Conservation (phyloP, 2,888 invertebrate species). For the Thymelicus sylvestris region DNA sequence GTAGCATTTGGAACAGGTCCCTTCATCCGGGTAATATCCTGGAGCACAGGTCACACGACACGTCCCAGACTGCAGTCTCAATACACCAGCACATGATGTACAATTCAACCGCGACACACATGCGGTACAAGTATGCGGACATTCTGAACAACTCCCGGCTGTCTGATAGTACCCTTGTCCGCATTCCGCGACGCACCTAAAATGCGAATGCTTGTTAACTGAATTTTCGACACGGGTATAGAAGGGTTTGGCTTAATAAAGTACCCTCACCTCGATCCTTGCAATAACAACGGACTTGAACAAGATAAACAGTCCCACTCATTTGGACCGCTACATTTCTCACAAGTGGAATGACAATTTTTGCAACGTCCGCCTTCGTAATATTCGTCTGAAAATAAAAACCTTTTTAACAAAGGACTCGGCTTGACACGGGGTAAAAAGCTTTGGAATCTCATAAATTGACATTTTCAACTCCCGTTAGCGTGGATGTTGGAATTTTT, state of each 20-base stretch:
- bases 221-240: constrained; percentile 42
- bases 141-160: constrained; percentile 89
- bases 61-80: constrained; percentile 92
- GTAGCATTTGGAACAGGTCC: constrained; percentile 92
- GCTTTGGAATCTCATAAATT: constrained; percentile 50
- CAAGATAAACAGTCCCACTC: constrained; percentile 92
- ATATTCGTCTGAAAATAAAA: constrained; percentile 87
- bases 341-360: constrained; percentile 93
- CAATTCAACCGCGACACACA: constrained; percentile 93
- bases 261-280: constrained; percentile 81
- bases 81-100: constrained; percentile 90
- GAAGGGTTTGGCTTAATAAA: constrained; percentile 55
- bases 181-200: constrained; percentile 91
- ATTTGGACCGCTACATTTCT: constrained; percentile 92
- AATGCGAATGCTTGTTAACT: constrained; percentile 46
- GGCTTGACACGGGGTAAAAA: constrained; percentile 43
- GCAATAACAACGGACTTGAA: constrained; percentile 88
- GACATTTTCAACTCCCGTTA: constrained; percentile 47
- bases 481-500: constrained; percentile 47
- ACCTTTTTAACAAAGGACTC: constrained; percentile 47
- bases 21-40: constrained; percentile 94
- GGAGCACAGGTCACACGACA: constrained; percentile 91
- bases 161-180: constrained; percentile 91
- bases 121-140: constrained; percentile 90
- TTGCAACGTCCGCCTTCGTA: constrained; percentile 90